phyloP scores from a whole-genome alignment of 2,113 vertebrate species.

The Scopus umbretta region DNA sequence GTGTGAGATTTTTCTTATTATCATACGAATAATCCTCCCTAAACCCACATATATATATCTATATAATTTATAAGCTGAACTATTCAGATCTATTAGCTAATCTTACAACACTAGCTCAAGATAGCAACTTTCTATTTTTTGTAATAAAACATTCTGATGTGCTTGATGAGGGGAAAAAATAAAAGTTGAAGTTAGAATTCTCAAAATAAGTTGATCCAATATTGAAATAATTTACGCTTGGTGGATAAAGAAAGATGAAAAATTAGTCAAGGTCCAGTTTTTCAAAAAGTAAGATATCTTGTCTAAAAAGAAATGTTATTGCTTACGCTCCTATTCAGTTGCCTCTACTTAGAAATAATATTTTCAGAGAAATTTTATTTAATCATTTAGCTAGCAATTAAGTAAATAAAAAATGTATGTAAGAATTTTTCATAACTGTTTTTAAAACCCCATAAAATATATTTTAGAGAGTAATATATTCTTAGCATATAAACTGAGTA shows the following conservation, averaged over 20 bases:
- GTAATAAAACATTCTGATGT: not conserved
- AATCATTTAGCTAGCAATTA: not conserved
- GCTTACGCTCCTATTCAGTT: not conserved
- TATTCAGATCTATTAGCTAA: not conserved
- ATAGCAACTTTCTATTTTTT: not conserved
- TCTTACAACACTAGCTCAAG: not conserved
- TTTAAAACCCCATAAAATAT: not conserved
- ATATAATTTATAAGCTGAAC: not conserved
- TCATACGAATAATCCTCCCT: not conserved
- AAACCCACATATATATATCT: not conserved
- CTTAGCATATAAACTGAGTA: not conserved
- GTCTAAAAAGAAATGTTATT: not conserved
- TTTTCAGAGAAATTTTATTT: not conserved
- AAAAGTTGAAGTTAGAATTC: not conserved
- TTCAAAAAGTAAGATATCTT: not conserved
- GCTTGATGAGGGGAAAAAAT: not conserved
- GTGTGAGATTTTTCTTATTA: not conserved
- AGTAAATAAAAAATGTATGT: not conserved
- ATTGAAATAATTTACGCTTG: not conserved
- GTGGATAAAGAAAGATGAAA: not conserved
- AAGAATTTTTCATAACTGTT: not conserved
- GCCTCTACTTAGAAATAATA: not conserved
- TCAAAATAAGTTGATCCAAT: not conserved
- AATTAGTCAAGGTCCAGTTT: not conserved
- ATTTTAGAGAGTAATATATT: not conserved